These are phyloP conservation scores for Yponomeuta sedellus DNA, from an alignment of 2,888 invertebrate species.

Conservation along the genomic window DNA sequence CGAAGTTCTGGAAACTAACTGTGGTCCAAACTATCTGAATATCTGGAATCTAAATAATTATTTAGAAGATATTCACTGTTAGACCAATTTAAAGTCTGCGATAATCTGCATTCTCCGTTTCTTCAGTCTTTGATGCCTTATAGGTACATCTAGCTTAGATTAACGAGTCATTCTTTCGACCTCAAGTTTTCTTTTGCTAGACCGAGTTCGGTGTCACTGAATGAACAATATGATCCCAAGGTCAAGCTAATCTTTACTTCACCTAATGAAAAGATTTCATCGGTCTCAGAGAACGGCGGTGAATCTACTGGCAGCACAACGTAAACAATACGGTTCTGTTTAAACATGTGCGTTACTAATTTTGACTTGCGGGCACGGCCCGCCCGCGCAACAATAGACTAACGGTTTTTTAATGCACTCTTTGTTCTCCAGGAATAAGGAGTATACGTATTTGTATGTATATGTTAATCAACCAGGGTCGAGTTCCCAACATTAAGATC, in stretches of 20 bases:
- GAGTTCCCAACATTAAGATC: too few relatives aligned
- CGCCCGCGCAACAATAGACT: slow-evolving; percentile 64
- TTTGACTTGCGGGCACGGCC: slow-evolving; percentile 54
- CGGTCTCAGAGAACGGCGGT: slow-evolving; percentile 19
- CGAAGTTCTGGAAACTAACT: not conserved
- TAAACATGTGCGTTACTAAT: slow-evolving; percentile 74
- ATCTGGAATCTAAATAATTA: too few relatives aligned
- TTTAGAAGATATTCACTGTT: too few relatives aligned
- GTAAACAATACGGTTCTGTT: slow-evolving; percentile 70
- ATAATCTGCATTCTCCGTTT: too few relatives aligned
- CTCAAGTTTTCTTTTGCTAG: too few relatives aligned
- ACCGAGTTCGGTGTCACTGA: too few relatives aligned
- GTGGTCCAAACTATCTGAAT: not conserved
- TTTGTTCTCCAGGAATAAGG: slow-evolving; percentile 26
- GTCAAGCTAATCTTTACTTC: too few relatives aligned
- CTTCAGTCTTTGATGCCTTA: too few relatives aligned
- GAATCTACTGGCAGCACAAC: slow-evolving; percentile 26
- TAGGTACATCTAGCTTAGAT: too few relatives aligned
- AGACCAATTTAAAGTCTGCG: too few relatives aligned
- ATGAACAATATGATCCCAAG: too few relatives aligned
- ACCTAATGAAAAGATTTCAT: slow-evolving; percentile 6
- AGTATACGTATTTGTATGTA: not conserved
- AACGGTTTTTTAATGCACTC: slow-evolving; percentile 62
- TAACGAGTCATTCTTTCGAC: too few relatives aligned
- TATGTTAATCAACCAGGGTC: not conserved